Evolutionary conservation across 2,113 vertebrate genomes (phyloP).

Genomic region (Excalfactoria chinensis): DNA sequence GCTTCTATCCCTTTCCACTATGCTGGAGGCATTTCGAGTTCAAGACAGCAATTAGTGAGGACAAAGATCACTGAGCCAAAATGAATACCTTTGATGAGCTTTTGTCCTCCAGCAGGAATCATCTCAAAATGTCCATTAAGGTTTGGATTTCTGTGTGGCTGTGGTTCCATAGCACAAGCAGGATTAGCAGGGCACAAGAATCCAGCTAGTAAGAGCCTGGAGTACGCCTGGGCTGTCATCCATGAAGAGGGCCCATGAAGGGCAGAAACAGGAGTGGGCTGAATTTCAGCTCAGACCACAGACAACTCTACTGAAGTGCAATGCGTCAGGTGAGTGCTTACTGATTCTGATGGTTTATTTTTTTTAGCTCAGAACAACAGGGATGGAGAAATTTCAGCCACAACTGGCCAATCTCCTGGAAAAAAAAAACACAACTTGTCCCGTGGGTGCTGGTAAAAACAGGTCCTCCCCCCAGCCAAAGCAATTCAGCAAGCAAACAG

Average conservation of each 20-base stretch:
- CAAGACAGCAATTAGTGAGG: not conserved
- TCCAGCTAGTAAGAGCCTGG: not conserved
- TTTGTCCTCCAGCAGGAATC: not conserved
- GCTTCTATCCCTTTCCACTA: not conserved
- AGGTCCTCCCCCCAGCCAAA: not conserved
- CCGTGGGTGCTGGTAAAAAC: not conserved
- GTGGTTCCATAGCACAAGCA: rapidly evolving
- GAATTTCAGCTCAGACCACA: not conserved
- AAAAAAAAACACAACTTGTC: not conserved
- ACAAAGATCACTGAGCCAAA: not conserved
- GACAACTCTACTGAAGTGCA: not conserved
- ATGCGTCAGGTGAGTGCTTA: not conserved
- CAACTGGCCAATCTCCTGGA: not conserved
- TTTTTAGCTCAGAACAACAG: not conserved
- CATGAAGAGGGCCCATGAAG: not conserved
- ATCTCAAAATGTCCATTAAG: not conserved
- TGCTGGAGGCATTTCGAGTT: not conserved
- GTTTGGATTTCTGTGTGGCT: not conserved
- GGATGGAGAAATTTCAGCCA: not conserved
- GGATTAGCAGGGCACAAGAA: not conserved
- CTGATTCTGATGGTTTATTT: not conserved
- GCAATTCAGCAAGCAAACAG: slow-evolving; percentile 8
- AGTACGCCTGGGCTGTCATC: rapidly evolving
- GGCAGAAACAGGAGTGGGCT: not conserved
- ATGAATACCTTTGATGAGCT: not conserved